Evolutionary conservation across 2,888 invertebrate species (phyloP).

Genomic region (Pharmacophagus antenor): DNA sequence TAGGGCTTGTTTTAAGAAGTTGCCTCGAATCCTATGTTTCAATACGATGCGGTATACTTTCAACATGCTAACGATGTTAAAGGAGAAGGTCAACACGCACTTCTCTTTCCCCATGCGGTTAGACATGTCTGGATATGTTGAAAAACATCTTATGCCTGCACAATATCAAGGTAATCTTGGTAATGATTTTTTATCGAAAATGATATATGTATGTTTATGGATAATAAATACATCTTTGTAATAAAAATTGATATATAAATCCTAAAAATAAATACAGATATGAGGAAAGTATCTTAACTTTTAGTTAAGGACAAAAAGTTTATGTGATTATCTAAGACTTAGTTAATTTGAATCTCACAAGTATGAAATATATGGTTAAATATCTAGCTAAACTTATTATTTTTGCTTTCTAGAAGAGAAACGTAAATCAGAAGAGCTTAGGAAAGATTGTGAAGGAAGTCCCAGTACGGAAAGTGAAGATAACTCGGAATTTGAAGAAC

Average conservation of each 20-base stretch:
- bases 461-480: slow-evolving; percentile 64
- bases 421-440: slow-evolving; percentile 71
- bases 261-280: no score
- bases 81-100: slow-evolving; percentile 98
- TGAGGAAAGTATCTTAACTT: no score
- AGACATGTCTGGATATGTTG: slow-evolving; percentile 97
- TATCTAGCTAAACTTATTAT: background rate
- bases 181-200: no score
- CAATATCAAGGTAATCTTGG: slow-evolving; percentile 89
- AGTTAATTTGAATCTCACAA: no score
- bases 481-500: slow-evolving; percentile 83
- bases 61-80: slow-evolving; percentile 98
- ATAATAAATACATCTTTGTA: no score
- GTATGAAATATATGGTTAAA: background rate
- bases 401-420: slow-evolving; percentile 80
- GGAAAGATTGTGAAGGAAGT: slow-evolving; percentile 66
- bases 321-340: no score
- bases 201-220: no score
- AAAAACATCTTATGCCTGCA: slow-evolving; percentile 94
- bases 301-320: no score
- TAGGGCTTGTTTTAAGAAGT: slow-evolving; percentile 95
- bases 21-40: slow-evolving; percentile 96
- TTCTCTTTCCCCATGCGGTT: slow-evolving; percentile 96
- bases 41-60: slow-evolving; percentile 98
- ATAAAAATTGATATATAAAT: no score